phyloP scores from a whole-genome alignment of 1,140 invertebrate genomes.

The Apis dorsata region DNA sequence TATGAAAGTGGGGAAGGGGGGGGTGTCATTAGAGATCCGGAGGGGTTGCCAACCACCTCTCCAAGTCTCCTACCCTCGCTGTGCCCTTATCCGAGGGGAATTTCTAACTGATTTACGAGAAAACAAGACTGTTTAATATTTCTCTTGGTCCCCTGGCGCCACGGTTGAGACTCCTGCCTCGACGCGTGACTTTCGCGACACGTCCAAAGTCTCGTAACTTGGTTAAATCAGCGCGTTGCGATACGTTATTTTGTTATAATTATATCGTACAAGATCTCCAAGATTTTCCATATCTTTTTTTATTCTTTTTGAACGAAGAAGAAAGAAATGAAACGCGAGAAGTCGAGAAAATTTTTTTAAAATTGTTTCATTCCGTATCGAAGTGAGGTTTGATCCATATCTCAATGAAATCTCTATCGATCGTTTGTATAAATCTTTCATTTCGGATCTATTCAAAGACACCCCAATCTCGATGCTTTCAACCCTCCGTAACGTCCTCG shows the following conservation, averaged over 20 bases:
- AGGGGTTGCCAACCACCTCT: slow-evolving; percentile 70
- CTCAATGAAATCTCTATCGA: slow-evolving; percentile 57
- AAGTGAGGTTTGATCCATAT: slow-evolving; percentile 51
- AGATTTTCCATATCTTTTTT: slow-evolving; percentile 14
- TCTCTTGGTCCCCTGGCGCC: slow-evolving; percentile 77
- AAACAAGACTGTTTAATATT: slow-evolving; percentile 80
- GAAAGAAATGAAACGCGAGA: not conserved
- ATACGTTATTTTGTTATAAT: not conserved
- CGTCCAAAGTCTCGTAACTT: slow-evolving; percentile 70
- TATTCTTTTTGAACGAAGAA: not conserved
- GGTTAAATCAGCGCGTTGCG: slow-evolving; percentile 49
- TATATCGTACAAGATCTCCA: not conserved
- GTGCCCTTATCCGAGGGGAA: slow-evolving; percentile 71
- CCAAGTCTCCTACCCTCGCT: slow-evolving; percentile 69
- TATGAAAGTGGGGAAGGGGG: slow-evolving; percentile 54
- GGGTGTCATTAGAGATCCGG: slow-evolving; percentile 73
- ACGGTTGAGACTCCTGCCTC: slow-evolving; percentile 69
- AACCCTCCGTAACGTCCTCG: slow-evolving; percentile 55
- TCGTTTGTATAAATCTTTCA: slow-evolving; percentile 69
- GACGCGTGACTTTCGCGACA: slow-evolving; percentile 73
- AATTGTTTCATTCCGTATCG: slow-evolving; percentile 9
- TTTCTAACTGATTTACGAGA: slow-evolving; percentile 80
- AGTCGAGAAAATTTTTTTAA: not conserved
- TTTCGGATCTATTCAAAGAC: slow-evolving; percentile 71
- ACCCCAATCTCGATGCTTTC: slow-evolving; percentile 51